Base-by-base conservation (phyloP, 2,113 vertebrate species). In the Siphamia tubifer region DNA sequence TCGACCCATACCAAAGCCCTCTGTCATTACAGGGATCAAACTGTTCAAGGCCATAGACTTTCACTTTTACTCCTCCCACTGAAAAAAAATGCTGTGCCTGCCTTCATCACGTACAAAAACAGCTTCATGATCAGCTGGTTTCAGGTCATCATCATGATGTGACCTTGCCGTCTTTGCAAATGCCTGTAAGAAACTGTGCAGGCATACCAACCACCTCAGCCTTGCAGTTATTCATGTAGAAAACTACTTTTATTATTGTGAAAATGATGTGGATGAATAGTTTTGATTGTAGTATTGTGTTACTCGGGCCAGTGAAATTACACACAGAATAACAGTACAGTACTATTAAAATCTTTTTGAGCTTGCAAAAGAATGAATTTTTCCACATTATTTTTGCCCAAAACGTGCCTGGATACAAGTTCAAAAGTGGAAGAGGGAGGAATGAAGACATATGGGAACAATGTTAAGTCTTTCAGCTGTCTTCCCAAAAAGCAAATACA, bases 1-100 rank as follows among this genome's bases (percentile, higher is more conserved):
- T 51, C 82, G 79, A 87, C 83, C 83, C 81, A 25, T 45, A 69
- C 81, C 54, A 79, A 88, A 86, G 72, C 81, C 77, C 77, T 66
- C 77, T 83, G 86, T 87, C 84, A 79, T 84, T 83, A 88, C 81
- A 69, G 60, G 77, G 79, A 81, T 89, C 81, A 87, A 80, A 79
- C 68, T 55, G 55, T 74, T 82, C 83, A 86, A 86, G 81, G 86
- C 77, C 79, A 63, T 69, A 63, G 73, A 65, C 82, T 82, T 68
- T 85, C 68, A 74, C 74, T 85, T 82, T 65, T 39, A 63, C 56
- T 62, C 79, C 76, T 56, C 71, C 61, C 43, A 24, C 69, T 61
- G 39, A 60, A 79, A 65, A 81, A 68, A 70, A 75, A 77, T 38
- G 38, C 65, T 15, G 28, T 0, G 2, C 47, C 31, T 1, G 24